Percentiles rank a stretch among this genome's conserved stretches.
These are phyloP conservation scores for Clarias laeviceps DNA, from an alignment of 2,797 vertebrate species.

Conservation along the genomic window DNA sequence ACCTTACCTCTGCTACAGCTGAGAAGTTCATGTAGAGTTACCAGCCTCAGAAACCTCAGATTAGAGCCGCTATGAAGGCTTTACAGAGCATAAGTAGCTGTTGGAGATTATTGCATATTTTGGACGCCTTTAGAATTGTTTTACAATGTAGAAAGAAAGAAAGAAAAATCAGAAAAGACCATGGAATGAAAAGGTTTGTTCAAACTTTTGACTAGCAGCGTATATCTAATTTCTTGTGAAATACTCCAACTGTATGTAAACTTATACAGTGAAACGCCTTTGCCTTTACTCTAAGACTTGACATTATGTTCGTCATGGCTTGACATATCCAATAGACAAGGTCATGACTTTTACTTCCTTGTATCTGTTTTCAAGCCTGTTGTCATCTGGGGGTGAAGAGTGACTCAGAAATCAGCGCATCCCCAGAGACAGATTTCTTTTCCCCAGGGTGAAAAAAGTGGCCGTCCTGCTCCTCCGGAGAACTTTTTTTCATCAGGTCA, in stretches of 20 bases:
- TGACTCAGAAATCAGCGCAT: constrained; percentile 35
- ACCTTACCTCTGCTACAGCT: no score
- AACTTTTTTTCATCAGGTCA: constrained; percentile 7
- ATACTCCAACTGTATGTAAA: background rate
- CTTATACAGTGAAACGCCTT: background rate
- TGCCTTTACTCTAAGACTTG: background rate
- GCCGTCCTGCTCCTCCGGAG: background rate
- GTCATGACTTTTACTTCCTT: constrained; percentile 48
- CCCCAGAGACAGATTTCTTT: background rate
- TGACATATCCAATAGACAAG: constrained; percentile 29
- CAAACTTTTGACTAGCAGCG: no score
- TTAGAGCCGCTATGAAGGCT: no score
- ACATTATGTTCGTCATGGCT: constrained; percentile 31
- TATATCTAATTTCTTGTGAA: background rate
- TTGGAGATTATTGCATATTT: no score
- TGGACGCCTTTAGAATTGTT: no score
- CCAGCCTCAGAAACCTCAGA: no score
- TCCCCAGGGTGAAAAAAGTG: background rate
- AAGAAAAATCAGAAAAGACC: no score
- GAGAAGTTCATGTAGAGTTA: no score
- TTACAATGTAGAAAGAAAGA: no score
- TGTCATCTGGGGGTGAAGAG: constrained; percentile 44
- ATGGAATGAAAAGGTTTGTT: no score
- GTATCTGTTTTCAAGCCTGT: constrained; percentile 29
- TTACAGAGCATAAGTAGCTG: no score